Base-by-base conservation (phyloP, 2,888 invertebrate species). In the Venustoraphidia nigricollis region DNA sequence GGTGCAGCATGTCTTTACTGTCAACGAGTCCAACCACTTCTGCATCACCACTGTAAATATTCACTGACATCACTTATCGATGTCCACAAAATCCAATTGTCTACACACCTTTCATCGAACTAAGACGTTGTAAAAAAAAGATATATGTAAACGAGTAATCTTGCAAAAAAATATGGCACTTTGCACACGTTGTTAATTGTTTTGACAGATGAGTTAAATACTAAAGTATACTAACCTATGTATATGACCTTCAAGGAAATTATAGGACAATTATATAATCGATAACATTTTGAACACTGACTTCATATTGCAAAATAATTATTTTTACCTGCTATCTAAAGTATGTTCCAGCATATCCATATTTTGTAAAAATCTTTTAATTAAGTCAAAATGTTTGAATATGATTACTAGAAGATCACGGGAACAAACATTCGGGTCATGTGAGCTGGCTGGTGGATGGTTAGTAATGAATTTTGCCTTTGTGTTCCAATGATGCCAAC, bases 341-440 rank as follows among this genome's bases (percentile, higher is more conserved):
- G 76, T 74, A 65, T 69, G 68, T 61, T 78, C 77, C 60, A 76
- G 67, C 58, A 76, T 68, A 64, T 76, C 77, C 70, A 75, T 71
- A 64, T 66, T 62, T 53, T 45, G 40, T 44, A 42, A 52, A 68
- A 66, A 69, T 70, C 55, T 52, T 51, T 48, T 54, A 52, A 53
- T 68, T 66, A 67, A 65, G 64, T 53, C 51, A 54, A 68, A 71
- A 70, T 72, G 72, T 73, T 76, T 76, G 75, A 75, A 74, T 76
- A 75, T 75, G 76, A 75, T 68, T 71, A 70, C 71, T 74, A 70
- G 27, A 73, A 77, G 78, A 75, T 79, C 79, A 79, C 79, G 79
- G 78, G 79, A 73, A 77, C 79, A 79, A 77, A 74, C 71, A 72
- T 68, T 71, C 69, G 68, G 78, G 79, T 79, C 79, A 80, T 79